phyloP scores from a whole-genome alignment of 2,797 vertebrate species.

The Hyperoplus lanceolatus region DNA sequence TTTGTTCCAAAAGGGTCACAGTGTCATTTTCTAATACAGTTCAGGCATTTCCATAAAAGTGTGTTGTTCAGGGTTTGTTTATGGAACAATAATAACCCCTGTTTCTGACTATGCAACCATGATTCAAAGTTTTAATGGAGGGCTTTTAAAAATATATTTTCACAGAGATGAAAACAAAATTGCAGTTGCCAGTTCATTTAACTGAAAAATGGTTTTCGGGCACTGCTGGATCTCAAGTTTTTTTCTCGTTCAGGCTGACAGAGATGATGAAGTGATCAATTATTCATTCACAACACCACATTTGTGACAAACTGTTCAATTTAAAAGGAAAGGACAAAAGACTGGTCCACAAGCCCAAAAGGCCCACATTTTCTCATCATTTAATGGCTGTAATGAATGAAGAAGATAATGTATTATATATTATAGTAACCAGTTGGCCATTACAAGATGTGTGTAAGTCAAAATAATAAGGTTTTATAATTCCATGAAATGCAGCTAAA shows the following conservation, averaged over 20 bases:
- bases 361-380: too few species aligned
- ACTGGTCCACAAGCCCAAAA: too few species aligned
- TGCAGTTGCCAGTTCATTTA: constrained; percentile 60
- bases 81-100: constrained; percentile 4
- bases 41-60: constrained; percentile 21
- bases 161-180: constrained; percentile 28
- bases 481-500: too few species aligned
- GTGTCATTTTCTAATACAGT: constrained; percentile 20
- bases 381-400: too few species aligned
- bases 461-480: too few species aligned
- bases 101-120: constrained; percentile 23
- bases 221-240: constrained; percentile 31
- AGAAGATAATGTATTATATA: too few species aligned
- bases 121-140: constrained; percentile 33
- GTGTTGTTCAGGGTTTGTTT: constrained; percentile 33
- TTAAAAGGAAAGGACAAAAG: background rate
- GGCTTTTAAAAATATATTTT: constrained; percentile 21
- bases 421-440: too few species aligned
- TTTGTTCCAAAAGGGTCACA: background rate
- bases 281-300: constrained; percentile 23
- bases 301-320: constrained; percentile 22
- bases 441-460: too few species aligned
- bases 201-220: constrained; percentile 59
- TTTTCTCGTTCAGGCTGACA: constrained; percentile 19
- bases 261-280: constrained; percentile 36